Evolutionary conservation across 1,140 invertebrate genomes (phyloP).

Genomic region (Cephus cinctus): DNA sequence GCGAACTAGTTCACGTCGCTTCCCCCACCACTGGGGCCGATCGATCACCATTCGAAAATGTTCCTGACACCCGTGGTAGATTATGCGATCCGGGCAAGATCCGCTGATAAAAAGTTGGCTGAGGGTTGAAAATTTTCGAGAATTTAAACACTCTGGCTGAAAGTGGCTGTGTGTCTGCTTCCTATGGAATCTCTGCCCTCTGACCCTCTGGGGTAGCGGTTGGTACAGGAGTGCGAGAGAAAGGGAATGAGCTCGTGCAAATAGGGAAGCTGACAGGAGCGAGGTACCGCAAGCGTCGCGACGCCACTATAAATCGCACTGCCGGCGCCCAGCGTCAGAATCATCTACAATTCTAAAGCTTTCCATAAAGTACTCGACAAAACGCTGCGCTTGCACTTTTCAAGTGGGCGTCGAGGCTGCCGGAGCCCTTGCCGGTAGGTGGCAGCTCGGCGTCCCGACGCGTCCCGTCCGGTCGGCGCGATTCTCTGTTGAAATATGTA

Average conservation of each 20-base stretch:
- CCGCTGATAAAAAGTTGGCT: too few relatives aligned
- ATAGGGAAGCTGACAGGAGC: conserved; percentile 9
- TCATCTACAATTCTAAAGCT: conserved; percentile 58
- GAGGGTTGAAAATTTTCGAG: conserved; percentile 10
- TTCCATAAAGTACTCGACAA: conserved; percentile 55
- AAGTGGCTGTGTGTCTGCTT: neutral
- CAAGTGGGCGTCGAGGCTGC: conserved; percentile 42
- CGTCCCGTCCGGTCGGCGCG: too few relatives aligned
- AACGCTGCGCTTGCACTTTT: conserved; percentile 53
- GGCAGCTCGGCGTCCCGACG: too few relatives aligned
- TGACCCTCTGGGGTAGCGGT: conserved; percentile 14
- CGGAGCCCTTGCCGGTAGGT: too few relatives aligned
- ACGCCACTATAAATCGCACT: conserved; percentile 34
- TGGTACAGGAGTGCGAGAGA: conserved; percentile 17
- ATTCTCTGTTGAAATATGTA: conserved; percentile 56
- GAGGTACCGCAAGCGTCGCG: neutral
- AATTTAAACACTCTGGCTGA: conserved; percentile 18
- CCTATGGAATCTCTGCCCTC: neutral
- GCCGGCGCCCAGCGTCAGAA: conserved; percentile 30
- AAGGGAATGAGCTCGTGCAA: conserved; percentile 7
- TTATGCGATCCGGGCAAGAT: too few relatives aligned
- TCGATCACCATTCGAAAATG: conserved; percentile 26
- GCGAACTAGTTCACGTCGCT: too few relatives aligned
- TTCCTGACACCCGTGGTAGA: conserved; percentile 27
- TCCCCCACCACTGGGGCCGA: neutral